Evolutionary conservation across 2,797 vertebrate genomes (phyloP).

Genomic region (Enteromius thamalakanensis): DNA sequence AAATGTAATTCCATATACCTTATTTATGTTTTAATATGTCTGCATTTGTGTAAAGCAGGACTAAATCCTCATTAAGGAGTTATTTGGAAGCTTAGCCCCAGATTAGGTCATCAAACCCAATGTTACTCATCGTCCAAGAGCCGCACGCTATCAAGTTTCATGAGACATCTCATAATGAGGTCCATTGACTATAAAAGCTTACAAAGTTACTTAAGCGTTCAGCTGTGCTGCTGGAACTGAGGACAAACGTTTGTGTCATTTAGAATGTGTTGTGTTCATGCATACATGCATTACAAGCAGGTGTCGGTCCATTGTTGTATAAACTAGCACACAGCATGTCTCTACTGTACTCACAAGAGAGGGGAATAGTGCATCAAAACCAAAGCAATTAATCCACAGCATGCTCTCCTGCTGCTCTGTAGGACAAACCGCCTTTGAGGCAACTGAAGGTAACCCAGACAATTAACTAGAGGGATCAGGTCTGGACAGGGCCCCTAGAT

Average conservation of each 20-base stretch:
- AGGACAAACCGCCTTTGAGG: slow-evolving; percentile 58
- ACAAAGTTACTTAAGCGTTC: slow-evolving; percentile 41
- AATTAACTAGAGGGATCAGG: slow-evolving; percentile 60
- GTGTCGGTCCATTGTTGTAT: slow-evolving; percentile 49
- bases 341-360: slow-evolving; percentile 51
- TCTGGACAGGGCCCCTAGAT: slow-evolving; percentile 51
- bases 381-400: slow-evolving; percentile 63
- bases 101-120: slow-evolving; percentile 49
- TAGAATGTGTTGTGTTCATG: slow-evolving; percentile 6
- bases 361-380: slow-evolving; percentile 53
- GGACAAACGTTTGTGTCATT: slow-evolving; percentile 37
- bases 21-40: slow-evolving; percentile 23
- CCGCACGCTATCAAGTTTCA: slow-evolving; percentile 51
- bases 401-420: slow-evolving; percentile 56
- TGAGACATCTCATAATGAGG: slow-evolving; percentile 47
- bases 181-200: slow-evolving; percentile 45
- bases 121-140: slow-evolving; percentile 35
- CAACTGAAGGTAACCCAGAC: slow-evolving; percentile 59
- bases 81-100: slow-evolving; percentile 23
- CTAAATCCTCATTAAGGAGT: slow-evolving; percentile 29
- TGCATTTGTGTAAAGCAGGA: slow-evolving; percentile 19
- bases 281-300: slow-evolving; percentile 34
- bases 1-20: slow-evolving; percentile 32
- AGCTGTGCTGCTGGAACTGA: slow-evolving; percentile 43
- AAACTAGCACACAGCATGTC: slow-evolving; percentile 52